These are phyloP conservation scores for Aphrophora alni DNA, from an alignment of 2,888 invertebrate species.

Conservation along the genomic window DNA sequence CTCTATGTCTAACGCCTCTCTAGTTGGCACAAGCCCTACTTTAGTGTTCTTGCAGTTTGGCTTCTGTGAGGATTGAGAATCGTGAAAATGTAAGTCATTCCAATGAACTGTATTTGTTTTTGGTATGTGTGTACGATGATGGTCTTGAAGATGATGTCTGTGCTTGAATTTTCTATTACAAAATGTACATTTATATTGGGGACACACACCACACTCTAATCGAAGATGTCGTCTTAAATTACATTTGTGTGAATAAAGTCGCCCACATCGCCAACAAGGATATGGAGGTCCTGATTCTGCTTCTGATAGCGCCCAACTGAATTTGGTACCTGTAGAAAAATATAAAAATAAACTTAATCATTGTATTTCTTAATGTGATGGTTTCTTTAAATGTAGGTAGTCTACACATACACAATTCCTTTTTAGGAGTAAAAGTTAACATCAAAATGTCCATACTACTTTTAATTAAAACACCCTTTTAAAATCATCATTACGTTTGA, in stretches of 20 bases:
- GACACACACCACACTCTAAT: constrained; percentile 51
- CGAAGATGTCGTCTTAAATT: constrained; percentile 54
- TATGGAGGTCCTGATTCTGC: constrained; percentile 9
- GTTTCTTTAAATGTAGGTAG: too few species aligned
- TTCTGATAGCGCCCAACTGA: neutral
- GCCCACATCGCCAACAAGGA: constrained; percentile 18
- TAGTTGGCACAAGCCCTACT: too few species aligned
- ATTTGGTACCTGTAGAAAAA: neutral
- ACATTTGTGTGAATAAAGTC: constrained; percentile 20
- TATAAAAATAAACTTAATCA: neutral
- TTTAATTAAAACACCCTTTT: too few species aligned
- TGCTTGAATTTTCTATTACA: constrained; percentile 38
- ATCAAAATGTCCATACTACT: too few species aligned
- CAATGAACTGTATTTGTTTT: neutral
- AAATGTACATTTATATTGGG: constrained; percentile 36
- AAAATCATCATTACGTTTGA: too few species aligned
- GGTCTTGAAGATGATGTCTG: constrained; percentile 37
- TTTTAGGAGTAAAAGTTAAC: too few species aligned
- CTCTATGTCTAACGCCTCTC: too few species aligned
- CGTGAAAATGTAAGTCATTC: neutral
- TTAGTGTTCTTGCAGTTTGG: too few species aligned
- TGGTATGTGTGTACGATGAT: constrained; percentile 16
- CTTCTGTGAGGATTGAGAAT: neutral
- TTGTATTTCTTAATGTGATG: too few species aligned
- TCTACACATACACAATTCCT: too few species aligned